These are phyloP conservation scores for Acrocephalus kingi DNA, from an alignment of 2,113 vertebrate genomes.

Conservation along the genomic window DNA sequence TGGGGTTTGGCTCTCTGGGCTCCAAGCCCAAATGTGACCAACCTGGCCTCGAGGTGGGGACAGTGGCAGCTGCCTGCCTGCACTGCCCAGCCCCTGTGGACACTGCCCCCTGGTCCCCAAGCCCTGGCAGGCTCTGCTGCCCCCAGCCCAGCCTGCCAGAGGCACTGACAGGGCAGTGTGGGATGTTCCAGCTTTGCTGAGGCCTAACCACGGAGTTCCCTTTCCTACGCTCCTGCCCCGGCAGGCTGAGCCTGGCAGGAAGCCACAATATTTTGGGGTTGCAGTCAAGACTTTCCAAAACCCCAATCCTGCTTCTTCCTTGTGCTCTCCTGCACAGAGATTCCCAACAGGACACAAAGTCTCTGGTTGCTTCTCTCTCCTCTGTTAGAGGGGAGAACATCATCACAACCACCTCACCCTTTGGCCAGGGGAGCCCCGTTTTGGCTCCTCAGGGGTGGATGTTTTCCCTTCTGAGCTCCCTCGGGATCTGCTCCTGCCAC, in stretches of 20 bases:
- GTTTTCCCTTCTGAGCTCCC: background rate
- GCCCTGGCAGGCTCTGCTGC: background rate
- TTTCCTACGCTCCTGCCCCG: background rate
- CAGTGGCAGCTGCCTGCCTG: background rate
- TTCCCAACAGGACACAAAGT: rapidly evolving
- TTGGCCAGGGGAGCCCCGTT: background rate
- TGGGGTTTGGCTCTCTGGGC: background rate
- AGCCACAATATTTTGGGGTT: background rate
- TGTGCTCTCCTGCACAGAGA: background rate
- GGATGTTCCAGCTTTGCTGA: background rate
- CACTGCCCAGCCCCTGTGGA: background rate
- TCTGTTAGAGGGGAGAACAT: background rate
- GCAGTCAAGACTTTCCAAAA: background rate
- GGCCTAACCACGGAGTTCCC: background rate
- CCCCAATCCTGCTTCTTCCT: background rate
- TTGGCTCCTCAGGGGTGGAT: background rate
- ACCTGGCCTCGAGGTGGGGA: background rate
- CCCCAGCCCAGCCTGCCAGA: background rate
- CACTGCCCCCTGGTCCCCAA: background rate
- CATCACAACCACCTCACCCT: background rate
- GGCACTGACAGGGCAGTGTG: background rate
- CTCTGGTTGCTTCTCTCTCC: background rate
- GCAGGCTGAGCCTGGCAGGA: background rate
- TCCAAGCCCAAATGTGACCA: background rate
- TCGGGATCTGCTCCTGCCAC: background rate